phyloP scores from a whole-genome alignment of 2,797 vertebrate species.

The Paratrypauchen microcephalus region DNA sequence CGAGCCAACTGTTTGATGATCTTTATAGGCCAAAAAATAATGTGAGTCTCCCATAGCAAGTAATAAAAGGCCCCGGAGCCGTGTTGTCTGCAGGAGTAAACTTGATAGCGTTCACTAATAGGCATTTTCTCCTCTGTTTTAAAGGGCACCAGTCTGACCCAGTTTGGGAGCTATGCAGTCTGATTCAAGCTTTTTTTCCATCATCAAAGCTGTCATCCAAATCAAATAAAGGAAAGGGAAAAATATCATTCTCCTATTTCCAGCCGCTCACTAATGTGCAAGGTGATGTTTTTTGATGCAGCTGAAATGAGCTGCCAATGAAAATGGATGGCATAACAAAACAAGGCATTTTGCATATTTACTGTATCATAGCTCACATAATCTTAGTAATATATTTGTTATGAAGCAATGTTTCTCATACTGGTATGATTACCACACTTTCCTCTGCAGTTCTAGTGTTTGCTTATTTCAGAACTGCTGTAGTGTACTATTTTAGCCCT shows the following conservation, averaged over 20 bases:
- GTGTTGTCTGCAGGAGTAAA: constrained; percentile 58
- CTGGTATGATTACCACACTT: neutral
- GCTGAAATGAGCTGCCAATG: neutral
- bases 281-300: constrained; percentile 5
- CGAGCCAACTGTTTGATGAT: constrained; percentile 34
- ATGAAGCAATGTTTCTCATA: neutral
- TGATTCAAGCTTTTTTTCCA: constrained; percentile 26
- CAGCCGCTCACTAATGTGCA: neutral
- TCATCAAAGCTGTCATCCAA: constrained; percentile 31
- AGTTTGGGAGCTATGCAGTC: constrained; percentile 30
- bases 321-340: constrained; percentile 7
- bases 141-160: constrained; percentile 38
- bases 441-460: no score
- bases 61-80: constrained; percentile 56
- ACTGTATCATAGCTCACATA: neutral
- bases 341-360: neutral
- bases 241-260: neutral
- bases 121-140: constrained; percentile 50
- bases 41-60: constrained; percentile 43
- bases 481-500: no score
- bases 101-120: constrained; percentile 55
- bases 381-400: neutral
- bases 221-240: constrained; percentile 11
- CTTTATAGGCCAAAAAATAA: constrained; percentile 13
- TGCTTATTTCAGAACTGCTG: no score